Evolutionary conservation across 2,797 vertebrate genomes (phyloP), one percentile per base, ranked within the genome.

Genomic region (Pelochelys cantorii): DNA sequence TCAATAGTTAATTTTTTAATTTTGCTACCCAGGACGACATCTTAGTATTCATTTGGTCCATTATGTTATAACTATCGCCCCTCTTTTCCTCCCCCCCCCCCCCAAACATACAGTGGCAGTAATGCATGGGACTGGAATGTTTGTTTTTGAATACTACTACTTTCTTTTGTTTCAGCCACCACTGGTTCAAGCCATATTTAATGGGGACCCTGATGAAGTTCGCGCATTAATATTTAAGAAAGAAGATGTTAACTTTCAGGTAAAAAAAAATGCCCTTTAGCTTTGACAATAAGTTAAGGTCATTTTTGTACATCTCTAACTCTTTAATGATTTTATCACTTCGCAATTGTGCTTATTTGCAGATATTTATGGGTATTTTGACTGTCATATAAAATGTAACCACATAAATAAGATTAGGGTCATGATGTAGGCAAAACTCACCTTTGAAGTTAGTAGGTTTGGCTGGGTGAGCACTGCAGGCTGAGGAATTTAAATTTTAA

Each of bases 161-260:
- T 92, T 60, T 96, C 94, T 84, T 98, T 90, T 92, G n/a, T 98
- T 98, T 95, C 98, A 99, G 99, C 99, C 99, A 95, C 98, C 99
- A 93, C 98, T 99, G 98, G 99, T 99, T 97, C 99, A 99, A 99
- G 99, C 99, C 97, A 99, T 99, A 98, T 99, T 99, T 98, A 99
- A 99, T 95, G 99, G 99, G 97, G 99, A 99, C 97, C 99, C 99
- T 57, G 99, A 99, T 97, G 99, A 99, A 99, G 99, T 99, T 94
- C 99, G 99, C 95, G 98, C 99, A 60, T 98, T 99, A 96, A 99
- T 99, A 98, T 99, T 99, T 98, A 99, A 99, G 98, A 99, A 99
- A 96, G 99, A 99, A 98, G 99, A 99, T 97, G 99, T 99, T 97
- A 99, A 99, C 97, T 99, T 99, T 96, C 99, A 99, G 99, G 99